These are phyloP conservation scores for Scleropages formosus DNA, from an alignment of 2,797 vertebrate genomes.

Conservation along the genomic window DNA sequence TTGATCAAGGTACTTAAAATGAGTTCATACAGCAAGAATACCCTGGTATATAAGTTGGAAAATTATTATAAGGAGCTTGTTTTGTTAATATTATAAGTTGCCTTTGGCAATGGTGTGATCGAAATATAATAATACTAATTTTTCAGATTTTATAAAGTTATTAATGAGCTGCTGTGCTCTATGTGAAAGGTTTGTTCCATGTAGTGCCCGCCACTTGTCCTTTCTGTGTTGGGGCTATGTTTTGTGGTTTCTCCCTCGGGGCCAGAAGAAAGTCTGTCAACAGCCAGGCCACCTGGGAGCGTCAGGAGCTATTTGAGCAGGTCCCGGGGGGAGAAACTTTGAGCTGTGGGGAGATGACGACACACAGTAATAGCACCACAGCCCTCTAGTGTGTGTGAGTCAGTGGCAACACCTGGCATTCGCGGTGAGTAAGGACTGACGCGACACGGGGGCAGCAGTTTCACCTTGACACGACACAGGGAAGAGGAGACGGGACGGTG, in stretches of 20 bases:
- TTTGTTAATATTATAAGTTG: too few relatives aligned
- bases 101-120: too few relatives aligned
- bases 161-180: not conserved
- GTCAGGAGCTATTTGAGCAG: conserved; percentile 47
- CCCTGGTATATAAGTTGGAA: too few relatives aligned
- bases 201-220: not conserved
- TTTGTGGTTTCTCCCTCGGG: conserved; percentile 26
- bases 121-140: too few relatives aligned
- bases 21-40: too few relatives aligned
- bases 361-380: conserved; percentile 30
- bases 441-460: not conserved
- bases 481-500: not conserved
- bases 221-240: not conserved
- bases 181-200: not conserved
- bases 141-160: too few relatives aligned
- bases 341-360: conserved; percentile 32
- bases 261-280: conserved; percentile 42
- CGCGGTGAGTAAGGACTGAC: not conserved
- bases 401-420: conserved; percentile 63
- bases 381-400: conserved; percentile 34
- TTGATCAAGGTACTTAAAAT: too few relatives aligned
- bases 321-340: conserved; percentile 37
- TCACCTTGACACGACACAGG: not conserved
- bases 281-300: conserved; percentile 43
- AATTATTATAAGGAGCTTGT: too few relatives aligned